Evolutionary conservation across 2,797 vertebrate species (phyloP), one percentile per base, ranked within the genome.

Genomic region (Mormyrops boulengeri): DNA sequence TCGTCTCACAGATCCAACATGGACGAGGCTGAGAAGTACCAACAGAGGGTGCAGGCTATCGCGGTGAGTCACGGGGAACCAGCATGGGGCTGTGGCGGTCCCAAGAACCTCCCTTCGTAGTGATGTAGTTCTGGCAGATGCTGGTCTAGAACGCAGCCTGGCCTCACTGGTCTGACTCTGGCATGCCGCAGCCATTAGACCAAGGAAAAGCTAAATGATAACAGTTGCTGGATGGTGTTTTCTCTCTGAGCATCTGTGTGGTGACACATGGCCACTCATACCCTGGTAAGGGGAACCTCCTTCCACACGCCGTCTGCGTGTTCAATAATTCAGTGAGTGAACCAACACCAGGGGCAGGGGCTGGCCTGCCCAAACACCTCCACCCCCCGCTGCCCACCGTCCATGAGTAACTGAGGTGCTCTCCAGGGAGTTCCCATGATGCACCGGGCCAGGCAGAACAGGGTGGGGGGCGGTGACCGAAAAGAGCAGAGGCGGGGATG

Each of bases 11-110:
- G 90, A 52, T 53, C 52, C 66, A 50, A 55, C 34, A 91, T 91
- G 90, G 90, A 91, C 19, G 90, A 91, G 87, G 88, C 87, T 5
- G 90, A 89, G 90, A 88, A 89, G 80, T 91, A 91, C 90, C 88
- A 91, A 77, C 90, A 89, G 89, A 73, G 90, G 87, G 49, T 89
- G 22, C 89, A 89, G 89, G 90, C 89, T 87, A 91, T 91, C 1
- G 89, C 89, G 77, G 90, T 91, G 86, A 91, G 90, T 88, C 30
- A 1, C 12, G 1, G 80, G 38, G 80, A 22, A 9, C 41, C 17
- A 19, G 17, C 41, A n/a, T 44, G 77, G 41, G 41, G 30, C 77
- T 3, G 14, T 84, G 77, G 19, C 2, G 2, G 2, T n/a, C 77
- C 38, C 38, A 44, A 84, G n/a, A n/a, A 49, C 41, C 38, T 5